These are phyloP conservation scores for Diadumene lineata DNA, from an alignment of 92 coral and sea anemone genomes.

Conservation along the genomic window DNA sequence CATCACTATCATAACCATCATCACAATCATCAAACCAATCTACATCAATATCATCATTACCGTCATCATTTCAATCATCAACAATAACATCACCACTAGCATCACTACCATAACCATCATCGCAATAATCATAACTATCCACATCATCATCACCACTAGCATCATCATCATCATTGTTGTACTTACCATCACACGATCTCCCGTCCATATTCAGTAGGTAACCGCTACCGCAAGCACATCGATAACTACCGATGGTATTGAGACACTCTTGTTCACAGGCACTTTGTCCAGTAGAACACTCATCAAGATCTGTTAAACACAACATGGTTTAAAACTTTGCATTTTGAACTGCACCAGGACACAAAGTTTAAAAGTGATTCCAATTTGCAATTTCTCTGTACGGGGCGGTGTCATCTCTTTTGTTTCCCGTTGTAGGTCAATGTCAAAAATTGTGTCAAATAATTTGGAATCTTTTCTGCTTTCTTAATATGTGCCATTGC, in stretches of 20 bases:
- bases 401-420: too few relatives aligned
- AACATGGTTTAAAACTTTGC: not conserved
- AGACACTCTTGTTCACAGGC: constrained; percentile 60
- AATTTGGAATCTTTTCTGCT: too few relatives aligned
- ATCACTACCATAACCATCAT: not conserved
- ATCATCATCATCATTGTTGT: not conserved
- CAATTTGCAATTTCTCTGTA: too few relatives aligned
- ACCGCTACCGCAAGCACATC: constrained; percentile 63
- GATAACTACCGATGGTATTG: constrained; percentile 69
- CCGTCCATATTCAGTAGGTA: constrained; percentile 48
- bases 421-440: too few relatives aligned
- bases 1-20: not conserved
- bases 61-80: not conserved
- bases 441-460: too few relatives aligned
- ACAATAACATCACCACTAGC: not conserved
- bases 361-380: not conserved
- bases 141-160: not conserved
- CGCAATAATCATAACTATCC: not conserved
- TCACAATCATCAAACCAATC: not conserved
- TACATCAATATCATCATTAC: not conserved
- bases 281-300: constrained; percentile 58
- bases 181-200: constrained; percentile 62
- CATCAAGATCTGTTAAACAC: constrained; percentile 57
- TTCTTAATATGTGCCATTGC: too few relatives aligned
- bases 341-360: not conserved